Evolutionary conservation across 2,113 vertebrate genomes (phyloP), one percentile per base, ranked within the genome.

Genomic region (Motacilla tschutschensis): DNA sequence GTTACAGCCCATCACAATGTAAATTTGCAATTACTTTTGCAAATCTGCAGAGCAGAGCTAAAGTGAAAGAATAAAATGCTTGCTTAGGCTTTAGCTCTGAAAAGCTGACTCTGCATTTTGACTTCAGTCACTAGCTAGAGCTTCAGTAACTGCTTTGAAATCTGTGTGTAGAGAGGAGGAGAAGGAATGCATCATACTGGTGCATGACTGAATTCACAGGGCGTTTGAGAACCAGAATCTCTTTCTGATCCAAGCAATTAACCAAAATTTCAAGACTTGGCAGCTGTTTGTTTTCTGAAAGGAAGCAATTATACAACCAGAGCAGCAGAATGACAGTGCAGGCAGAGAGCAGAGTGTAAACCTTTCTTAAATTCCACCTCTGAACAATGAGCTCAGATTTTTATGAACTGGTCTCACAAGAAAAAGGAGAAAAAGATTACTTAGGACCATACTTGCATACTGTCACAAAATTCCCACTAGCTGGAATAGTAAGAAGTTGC

Each of bases 281-380:
- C 83, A 90, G 74, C 78, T 91, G 50, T 78, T 92, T 85, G 19
- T 75, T 86, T 90, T 85, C 83, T 84, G 67, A 84, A 84, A 88
- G 66, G 62, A 91, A 44, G 43, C 63, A 67, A 76, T 87, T 82
- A 59, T 73, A 84, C 5, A 15, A 76, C 78, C 44, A 50, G 1
- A 2, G 86, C 58, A 83, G 58, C 25, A 86, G 35, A 81, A 83
- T 40, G 59, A 84, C 55, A 70, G 59, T 55, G 40, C 59, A 91
- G 55, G 62, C 40, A 71, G 63, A 74, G 53, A 81, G 43, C 33
- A 88, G 44, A 78, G 43, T 54, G 51, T 47, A 84, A 90, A 79
- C 11, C 11, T 88, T 58, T 59, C 66, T 92, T 40, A 60, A 88
- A 81, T 83, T 91, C 62, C n/a, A 72, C 0, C 28, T 67, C 80